Evolutionary conservation across 2,888 invertebrate genomes (phyloP).

Genomic region (Megalurothrips usitatus): DNA sequence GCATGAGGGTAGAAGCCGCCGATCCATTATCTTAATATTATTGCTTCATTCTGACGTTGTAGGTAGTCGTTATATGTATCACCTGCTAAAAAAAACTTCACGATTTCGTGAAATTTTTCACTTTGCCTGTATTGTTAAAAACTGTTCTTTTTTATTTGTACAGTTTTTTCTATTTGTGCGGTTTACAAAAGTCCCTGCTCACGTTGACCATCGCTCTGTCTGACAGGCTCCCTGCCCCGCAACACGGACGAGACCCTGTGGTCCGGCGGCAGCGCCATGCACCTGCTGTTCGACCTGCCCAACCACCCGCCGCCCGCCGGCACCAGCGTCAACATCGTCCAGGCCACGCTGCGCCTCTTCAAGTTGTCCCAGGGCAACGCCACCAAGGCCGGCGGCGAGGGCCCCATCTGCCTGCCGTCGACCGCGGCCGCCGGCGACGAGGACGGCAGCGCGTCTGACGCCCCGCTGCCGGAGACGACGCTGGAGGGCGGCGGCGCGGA

Average conservation of each 20-base stretch:
- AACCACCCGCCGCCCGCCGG: constrained; percentile 46
- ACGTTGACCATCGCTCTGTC: background rate
- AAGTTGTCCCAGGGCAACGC: constrained; percentile 46
- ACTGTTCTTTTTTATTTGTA: too few species aligned
- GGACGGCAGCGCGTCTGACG: constrained; percentile 31
- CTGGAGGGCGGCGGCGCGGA: constrained; percentile 32
- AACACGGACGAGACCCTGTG: constrained; percentile 54
- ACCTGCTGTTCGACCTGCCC: constrained; percentile 54
- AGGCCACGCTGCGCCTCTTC: constrained; percentile 52
- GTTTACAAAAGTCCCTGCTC: background rate
- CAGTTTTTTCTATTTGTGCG: too few species aligned
- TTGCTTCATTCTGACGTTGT: too few species aligned
- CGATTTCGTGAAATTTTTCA: background rate
- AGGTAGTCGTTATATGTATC: too few species aligned
- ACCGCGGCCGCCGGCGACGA: constrained; percentile 38
- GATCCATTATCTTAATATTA: too few species aligned
- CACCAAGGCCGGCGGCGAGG: constrained; percentile 30
- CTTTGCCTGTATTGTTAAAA: too few species aligned
- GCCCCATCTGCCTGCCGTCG: constrained; percentile 2
- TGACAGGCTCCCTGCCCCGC: constrained; percentile 53
- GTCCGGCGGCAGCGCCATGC: constrained; percentile 53
- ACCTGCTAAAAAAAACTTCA: too few species aligned
- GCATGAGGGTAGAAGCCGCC: too few species aligned
- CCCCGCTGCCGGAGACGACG: constrained; percentile 30
- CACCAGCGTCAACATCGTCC: constrained; percentile 52